Base-by-base conservation (phyloP, 2,888 invertebrate genomes). In the Ochropleura leucogaster region DNA sequence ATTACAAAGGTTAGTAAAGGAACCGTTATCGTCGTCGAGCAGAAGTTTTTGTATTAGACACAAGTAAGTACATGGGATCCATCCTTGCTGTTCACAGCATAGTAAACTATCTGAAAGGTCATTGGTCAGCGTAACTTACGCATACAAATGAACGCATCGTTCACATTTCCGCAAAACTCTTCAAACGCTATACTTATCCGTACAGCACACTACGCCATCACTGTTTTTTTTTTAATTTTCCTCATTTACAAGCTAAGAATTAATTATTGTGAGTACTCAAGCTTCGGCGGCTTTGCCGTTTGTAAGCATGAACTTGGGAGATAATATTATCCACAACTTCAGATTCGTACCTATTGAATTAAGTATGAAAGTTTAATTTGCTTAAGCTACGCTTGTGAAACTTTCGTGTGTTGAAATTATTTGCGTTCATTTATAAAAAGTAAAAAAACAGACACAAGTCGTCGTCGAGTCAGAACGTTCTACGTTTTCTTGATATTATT, bases 51-150 rank as follows among this genome's bases (percentile, higher is more conserved):
- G 55, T 74, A 42, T 59, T 18, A 30, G 30, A 59, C 8, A n/a
- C 46, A 3, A 9, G 46, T 46, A 40, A 40, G 71, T 79, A 75
- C 59, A 51, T 68, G 20, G 18, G 68, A 70, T 62, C 68, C 73
- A 85, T 86, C 86, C 84, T 87, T 81, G 82, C 80, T 66, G 82
- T 72, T 72, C 51, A 8, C 74, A 70, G 85, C 87, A 87, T 84
- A 83, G 89, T 85, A 86, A 86, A 82, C 84, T 77, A 62, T 72
- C 71, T 55, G 78, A 85, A 89, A 89, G 90, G 90, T 84, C 82
- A 83, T 86, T 85, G 88, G 66, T 81, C 78, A 87, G 59, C 60
- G 59, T 79, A 55, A 49, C 46, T 68, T 66, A 57, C 80, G 90
- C 86, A 90, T 90, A 79, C 71, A 80, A 89, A 90, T 89, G 80